A percentile compares a stretch with the other conserved stretches of the same genome.
Conservation (phyloP, 2,113 vertebrate genomes). For the Aegithalos caudatus region DNA sequence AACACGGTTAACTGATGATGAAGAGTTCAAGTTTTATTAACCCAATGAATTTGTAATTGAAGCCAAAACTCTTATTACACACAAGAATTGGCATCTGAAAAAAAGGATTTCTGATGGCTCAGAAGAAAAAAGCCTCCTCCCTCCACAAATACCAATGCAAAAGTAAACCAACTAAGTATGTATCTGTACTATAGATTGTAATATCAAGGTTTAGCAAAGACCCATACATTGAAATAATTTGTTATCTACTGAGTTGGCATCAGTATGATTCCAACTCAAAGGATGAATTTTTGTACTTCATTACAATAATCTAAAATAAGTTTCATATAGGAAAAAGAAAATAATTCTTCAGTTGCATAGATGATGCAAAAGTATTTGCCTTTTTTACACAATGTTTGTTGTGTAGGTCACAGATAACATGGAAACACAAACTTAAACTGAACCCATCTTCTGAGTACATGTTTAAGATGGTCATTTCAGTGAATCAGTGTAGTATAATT, state of each 20-base stretch:
- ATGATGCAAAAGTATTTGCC: neutral
- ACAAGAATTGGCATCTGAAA: neutral
- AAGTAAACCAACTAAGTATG: neutral
- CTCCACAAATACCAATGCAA: neutral
- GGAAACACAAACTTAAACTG: neutral
- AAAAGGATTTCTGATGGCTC: fast-evolving
- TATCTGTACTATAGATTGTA: neutral
- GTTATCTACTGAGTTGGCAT: neutral
- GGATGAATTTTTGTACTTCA: neutral
- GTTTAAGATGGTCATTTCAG: neutral
- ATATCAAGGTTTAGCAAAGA: neutral
- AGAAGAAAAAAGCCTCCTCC: neutral
- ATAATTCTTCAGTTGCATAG: neutral
- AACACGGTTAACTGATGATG: neutral
- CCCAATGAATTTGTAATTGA: neutral
- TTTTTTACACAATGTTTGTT: neutral
- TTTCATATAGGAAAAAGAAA: neutral
- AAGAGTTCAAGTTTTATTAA: neutral
- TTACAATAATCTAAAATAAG: neutral
- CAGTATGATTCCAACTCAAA: neutral
- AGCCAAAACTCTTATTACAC: neutral
- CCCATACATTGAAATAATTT: neutral
- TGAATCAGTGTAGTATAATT: neutral
- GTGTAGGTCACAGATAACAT: neutral
- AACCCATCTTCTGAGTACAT: neutral